Evolutionary conservation across 2,113 vertebrate genomes (phyloP).

Genomic region (Catharus bicknelli): DNA sequence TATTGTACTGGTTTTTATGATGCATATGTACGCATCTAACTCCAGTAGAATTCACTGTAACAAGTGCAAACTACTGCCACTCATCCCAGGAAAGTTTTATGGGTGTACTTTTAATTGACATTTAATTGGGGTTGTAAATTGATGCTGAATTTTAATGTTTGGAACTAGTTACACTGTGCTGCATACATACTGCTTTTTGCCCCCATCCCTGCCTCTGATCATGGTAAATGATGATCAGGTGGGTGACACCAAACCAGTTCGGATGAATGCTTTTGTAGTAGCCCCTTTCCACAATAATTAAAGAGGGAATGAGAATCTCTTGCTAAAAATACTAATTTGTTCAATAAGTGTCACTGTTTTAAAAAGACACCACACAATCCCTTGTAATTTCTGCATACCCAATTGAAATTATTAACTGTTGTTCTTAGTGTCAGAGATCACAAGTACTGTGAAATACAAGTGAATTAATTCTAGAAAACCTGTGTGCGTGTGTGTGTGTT

Average conservation of each 20-base stretch:
- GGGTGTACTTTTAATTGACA: fast-evolving
- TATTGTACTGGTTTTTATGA: not conserved
- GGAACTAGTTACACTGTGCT: not conserved
- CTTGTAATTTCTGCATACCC: not conserved
- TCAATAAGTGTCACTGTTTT: not conserved
- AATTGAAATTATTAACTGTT: not conserved
- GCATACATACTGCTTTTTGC: not conserved
- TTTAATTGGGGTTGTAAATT: not conserved
- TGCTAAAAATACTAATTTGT: not conserved
- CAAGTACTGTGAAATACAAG: not conserved
- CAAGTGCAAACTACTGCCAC: not conserved
- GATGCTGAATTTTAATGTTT: not conserved
- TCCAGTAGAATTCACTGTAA: not conserved
- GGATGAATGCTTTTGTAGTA: not conserved
- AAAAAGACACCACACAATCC: not conserved
- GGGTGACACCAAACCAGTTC: not conserved
- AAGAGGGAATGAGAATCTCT: not conserved
- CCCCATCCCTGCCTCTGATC: fast-evolving
- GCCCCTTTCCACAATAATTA: not conserved
- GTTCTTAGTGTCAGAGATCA: not conserved
- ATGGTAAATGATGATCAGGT: not conserved
- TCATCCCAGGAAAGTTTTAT: not conserved
- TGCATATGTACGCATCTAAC: not conserved
- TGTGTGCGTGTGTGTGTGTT: not conserved
- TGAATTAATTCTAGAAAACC: not conserved